These are phyloP conservation scores for Physocephala rufipes DNA, from an alignment of 2,888 invertebrate species.

Conservation along the genomic window DNA sequence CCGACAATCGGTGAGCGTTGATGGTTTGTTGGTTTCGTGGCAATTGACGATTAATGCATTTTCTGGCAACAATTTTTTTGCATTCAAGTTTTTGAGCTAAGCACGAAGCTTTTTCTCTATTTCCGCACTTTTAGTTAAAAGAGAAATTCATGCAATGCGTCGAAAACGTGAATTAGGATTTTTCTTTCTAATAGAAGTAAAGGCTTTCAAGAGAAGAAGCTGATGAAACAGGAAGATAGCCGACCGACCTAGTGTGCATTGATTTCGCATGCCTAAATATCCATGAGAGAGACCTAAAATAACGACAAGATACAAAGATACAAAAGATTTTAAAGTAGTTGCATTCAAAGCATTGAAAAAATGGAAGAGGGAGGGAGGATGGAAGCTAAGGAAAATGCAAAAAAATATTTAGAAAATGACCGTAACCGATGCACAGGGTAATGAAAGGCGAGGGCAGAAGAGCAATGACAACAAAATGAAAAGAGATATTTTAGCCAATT, in stretches of 20 bases:
- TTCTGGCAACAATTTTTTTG: constrained; percentile 7
- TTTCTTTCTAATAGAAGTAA: no score
- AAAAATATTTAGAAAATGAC: constrained; percentile 14
- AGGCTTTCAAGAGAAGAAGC: no score
- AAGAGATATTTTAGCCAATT: constrained; percentile 46
- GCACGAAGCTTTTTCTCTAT: constrained; percentile 21
- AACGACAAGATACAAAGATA: constrained; percentile 27
- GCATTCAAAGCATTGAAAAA: constrained; percentile 35
- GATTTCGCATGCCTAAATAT: not conserved
- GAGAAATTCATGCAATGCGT: constrained; percentile 45
- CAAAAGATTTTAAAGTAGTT: constrained; percentile 23
- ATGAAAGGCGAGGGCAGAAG: not conserved
- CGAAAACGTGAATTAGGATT: constrained; percentile 20
- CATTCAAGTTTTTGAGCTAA: not conserved
- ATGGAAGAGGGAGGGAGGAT: constrained; percentile 24
- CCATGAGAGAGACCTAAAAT: constrained; percentile 7
- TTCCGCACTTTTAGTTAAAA: constrained; percentile 37
- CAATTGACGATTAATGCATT: constrained; percentile 6
- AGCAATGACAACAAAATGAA: constrained; percentile 19
- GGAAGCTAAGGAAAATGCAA: constrained; percentile 25
- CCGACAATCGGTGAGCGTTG: not conserved
- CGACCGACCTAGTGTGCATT: constrained; percentile 6
- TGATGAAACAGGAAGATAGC: not conserved
- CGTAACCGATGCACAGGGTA: not conserved
- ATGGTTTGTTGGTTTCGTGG: not conserved